Base-by-base conservation (phyloP, 2,113 vertebrate species). In the Thunnus maccoyii region DNA sequence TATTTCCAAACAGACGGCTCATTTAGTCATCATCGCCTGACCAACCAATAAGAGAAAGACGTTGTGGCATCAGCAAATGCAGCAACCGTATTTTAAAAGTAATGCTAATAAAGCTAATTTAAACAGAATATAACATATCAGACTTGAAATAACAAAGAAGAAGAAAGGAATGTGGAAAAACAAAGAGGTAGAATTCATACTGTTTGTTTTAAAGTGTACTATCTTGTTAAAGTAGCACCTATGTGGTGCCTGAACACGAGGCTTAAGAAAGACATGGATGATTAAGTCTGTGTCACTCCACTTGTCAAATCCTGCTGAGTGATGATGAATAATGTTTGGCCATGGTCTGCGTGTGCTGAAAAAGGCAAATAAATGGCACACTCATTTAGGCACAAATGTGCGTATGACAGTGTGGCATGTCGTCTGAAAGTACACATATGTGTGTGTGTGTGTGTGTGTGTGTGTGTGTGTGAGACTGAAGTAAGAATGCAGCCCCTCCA, bases 291-390 rank as follows among this genome's bases (percentile, higher is more conserved):
- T 32, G 83, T 82, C 80, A 75, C 55, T 86, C 72, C 69, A 76
- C 11, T 89, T 88, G 86, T 87, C 87, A 85, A 69, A 75, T 51
- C 66, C 77, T 41, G 48, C 27, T 44, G 84, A 84, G 56, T 63
- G 85, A 83, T 80, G 82, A 87, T 86, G 80, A 87, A 91, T 87
- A n/a, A 32, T 88, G 85, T 90, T 94, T 89, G 75, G 65, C 15
- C 50, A 86, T 64, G 93, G 88, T 93, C 89, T 80, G 64, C 13
- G 0, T 81, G 79, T 54, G 63, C 62, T 83, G 83, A 83, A 85
- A 87, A 82, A 79, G 30, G 30, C 17, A 63, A 82, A 84, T 71
- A 69, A 85, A 86, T 14, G 65, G 67, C 57, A 54, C 41, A 83
- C 76, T 11, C 0, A 85, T 84, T 58, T 65, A 75, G 81, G 58